These are phyloP conservation scores for Magallana ariakensis DNA, from an alignment of 1,140 invertebrate species.

Conservation along the genomic window DNA sequence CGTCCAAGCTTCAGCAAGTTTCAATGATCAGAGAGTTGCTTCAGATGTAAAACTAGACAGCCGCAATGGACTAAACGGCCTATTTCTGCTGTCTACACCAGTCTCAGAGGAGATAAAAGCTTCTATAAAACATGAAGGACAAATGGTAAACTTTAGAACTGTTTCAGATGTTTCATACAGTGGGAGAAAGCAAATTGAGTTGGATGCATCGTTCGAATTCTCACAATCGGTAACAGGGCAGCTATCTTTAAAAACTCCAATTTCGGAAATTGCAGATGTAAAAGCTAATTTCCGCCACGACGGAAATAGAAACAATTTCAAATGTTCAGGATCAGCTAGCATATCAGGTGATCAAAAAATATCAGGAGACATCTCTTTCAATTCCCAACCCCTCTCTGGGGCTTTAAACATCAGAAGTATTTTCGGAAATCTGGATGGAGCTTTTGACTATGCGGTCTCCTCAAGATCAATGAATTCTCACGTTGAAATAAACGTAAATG, in stretches of 20 bases:
- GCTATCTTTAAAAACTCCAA: conserved; percentile 18
- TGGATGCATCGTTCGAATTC: neutral
- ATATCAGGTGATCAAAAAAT: conserved; percentile 4
- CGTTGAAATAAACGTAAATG: conserved; percentile 40
- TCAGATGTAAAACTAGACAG: conserved; percentile 38
- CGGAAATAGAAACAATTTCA: neutral
- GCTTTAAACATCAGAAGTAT: conserved; percentile 9
- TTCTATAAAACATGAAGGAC: conserved; percentile 37
- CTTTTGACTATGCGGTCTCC: conserved; percentile 41
- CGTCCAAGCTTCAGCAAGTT: neutral
- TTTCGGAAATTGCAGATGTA: neutral
- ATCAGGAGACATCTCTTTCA: neutral
- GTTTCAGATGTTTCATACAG: conserved; percentile 29
- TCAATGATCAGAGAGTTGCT: conserved; percentile 38
- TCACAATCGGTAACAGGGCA: neutral
- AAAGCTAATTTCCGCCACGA: conserved; percentile 18
- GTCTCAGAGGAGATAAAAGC: conserved; percentile 24
- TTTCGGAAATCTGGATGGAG: neutral
- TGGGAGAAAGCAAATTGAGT: conserved; percentile 43
- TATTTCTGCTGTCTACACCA: conserved; percentile 44
- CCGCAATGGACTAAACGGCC: neutral
- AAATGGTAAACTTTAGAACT: conserved; percentile 30
- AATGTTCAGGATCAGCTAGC: neutral
- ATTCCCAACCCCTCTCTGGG: neutral
- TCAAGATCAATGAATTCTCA: neutral